Evolutionary conservation across 2,113 vertebrate genomes (phyloP), one percentile per base, ranked within the genome.

Genomic region (Sinocyclocheilus grahami): DNA sequence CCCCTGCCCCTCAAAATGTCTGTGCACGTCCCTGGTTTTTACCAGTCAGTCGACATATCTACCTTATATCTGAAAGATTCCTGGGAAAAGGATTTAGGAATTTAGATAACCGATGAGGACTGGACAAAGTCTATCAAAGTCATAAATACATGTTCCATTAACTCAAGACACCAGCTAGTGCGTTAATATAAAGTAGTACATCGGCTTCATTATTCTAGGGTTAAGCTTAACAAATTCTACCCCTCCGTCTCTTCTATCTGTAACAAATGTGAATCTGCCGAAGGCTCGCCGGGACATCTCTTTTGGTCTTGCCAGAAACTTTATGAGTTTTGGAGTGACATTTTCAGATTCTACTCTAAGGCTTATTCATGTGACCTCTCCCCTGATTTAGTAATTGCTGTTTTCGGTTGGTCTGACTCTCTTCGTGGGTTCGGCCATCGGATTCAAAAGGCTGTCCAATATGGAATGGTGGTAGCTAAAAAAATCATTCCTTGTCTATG

Each of bases 131-230:
- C 37, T 74, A 46, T 39, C 39, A 39, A 39, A 6, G 39, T 39
- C 39, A 39, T 39, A 39, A 46, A 46, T 10, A 46, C 9, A 46
- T 46, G 42, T 10, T 10, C 8, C 8, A 46, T 46, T 46, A 46
- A 46, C 42, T 46, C 42, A 46, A 46, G 42, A 46, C 42, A 46
- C 42, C 42, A 46, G 9, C 42, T 46, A 74, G 46, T 75, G 14
- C 39, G 27, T 27, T 27, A 24, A 75, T 75, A 75, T 75, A 75
- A 75, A 24, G 11, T 48, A 75, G 71, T n/a, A 74, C 20, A 75
- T 46, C 12, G 20, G 11, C 22, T 75, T 46, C 42, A 48, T 75
- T 46, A 75, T 75, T 75, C 14, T 75, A 75, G 33, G 33, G 3
- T 16, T 22, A 39, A 39, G 33, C 33, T 39, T 39, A 72, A 39